Conservation (phyloP, 1,140 invertebrate genomes). For the Euwallacea similis region DNA sequence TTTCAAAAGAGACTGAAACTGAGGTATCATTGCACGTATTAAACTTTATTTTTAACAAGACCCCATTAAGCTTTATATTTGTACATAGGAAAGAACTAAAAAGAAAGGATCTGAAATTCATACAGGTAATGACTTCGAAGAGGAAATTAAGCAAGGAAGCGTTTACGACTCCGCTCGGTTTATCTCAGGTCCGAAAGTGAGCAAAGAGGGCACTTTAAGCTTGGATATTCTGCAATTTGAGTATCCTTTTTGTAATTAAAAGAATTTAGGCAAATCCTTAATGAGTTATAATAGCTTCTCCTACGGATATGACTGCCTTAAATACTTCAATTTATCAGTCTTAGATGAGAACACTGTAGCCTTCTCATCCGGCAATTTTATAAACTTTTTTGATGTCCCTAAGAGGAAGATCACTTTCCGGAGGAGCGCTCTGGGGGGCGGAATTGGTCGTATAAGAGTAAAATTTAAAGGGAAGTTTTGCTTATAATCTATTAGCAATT, state of each 20-base stretch:
- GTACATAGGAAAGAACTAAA: no score
- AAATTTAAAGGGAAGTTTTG: slow-evolving; percentile 3
- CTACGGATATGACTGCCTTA: slow-evolving; percentile 84
- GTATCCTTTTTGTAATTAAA: slow-evolving; percentile 45
- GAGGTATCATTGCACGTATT: not conserved
- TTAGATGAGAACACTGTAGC: slow-evolving; percentile 71
- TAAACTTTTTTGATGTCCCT: slow-evolving; percentile 73
- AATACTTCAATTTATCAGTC: slow-evolving; percentile 76
- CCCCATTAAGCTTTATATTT: no score
- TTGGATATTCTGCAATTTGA: slow-evolving; percentile 52
- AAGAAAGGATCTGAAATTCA: no score
- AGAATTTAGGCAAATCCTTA: slow-evolving; percentile 10
- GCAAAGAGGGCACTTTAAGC: slow-evolving; percentile 45
- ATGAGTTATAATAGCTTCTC: slow-evolving; percentile 64
- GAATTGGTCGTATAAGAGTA: slow-evolving; percentile 79
- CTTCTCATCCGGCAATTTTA: slow-evolving; percentile 78
- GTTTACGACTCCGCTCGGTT: slow-evolving; percentile 47
- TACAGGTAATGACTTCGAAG: slow-evolving; percentile 30
- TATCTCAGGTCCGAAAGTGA: slow-evolving; percentile 48
- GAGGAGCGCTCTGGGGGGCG: slow-evolving; percentile 71
- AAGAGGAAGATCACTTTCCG: slow-evolving; percentile 68
- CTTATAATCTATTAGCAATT: not conserved
- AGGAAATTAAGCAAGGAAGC: slow-evolving; percentile 38
- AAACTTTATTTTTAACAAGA: no score
- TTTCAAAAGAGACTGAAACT: slow-evolving; percentile 33